Evolutionary conservation across 2,797 vertebrate genomes (phyloP), one percentile per base, ranked within the genome.

Genomic region (Rhadinocentrus ornatus): DNA sequence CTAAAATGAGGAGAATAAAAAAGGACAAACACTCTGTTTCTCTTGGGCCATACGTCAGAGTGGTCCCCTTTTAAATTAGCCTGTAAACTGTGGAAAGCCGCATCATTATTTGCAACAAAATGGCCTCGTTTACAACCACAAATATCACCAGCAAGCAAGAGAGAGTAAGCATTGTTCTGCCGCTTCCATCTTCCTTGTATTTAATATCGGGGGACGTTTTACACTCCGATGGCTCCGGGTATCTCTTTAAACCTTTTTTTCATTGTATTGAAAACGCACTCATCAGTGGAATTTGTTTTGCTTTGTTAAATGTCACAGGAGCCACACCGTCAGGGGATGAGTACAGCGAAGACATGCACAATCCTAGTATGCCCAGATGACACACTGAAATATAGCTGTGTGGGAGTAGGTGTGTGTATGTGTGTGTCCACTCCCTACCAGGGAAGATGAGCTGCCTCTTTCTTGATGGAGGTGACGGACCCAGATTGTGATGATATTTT

Each of bases 401-500:
- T 83, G 81, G 39, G 80, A 50, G 67, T 55, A 46, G 64, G 61
- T 35, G 61, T 60, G 56, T 53, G 65, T 37, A 62, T 46, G 66
- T 57, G 56, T 71, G 74, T 67, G 57, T 50, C 52, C 59, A 46
- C 69, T 76, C 58, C 29, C 32, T 76, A 66, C 62, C 77, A 75
- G 78, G 81, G 69, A 80, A 56, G 81, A 80, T 62, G 80, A 81
- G 82, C 57, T 32, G 66, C 72, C 24, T 73, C 75, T 64, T 78
- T 78, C 70, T 78, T 77, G 82, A 88, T 85, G 62, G 82, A 84
- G 89, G 88, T 81, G 86, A 89, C 77, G 89, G 89, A 87, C 86
- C 75, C 64, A 5, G 12, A 24, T 46, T 26, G 64, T 71, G 52
- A 31, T 89, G 89, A 79, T 81, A 84, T 70, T 78, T 70, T 55